Base-by-base conservation (phyloP, 2,888 invertebrate genomes). In the Oscheius sp. region DNA sequence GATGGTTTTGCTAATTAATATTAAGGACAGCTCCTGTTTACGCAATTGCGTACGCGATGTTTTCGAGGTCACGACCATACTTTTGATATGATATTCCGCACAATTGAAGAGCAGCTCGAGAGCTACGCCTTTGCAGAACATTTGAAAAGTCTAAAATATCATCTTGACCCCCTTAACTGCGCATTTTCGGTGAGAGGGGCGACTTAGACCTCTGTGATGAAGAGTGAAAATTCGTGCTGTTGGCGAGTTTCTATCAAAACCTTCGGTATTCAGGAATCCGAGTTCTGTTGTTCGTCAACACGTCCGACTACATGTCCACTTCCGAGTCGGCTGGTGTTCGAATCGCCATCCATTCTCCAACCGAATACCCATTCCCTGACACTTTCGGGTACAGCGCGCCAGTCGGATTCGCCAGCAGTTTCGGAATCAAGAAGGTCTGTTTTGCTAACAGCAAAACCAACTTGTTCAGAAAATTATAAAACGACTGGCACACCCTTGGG, bases 301-400 rank as follows among this genome's bases (percentile, higher is more conserved):
- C 84, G 0, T 80, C 81, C 35, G 84, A 84, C 58, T 84, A 84
- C 73, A 84, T 84, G 84, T 82, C 82, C 13, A 84, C 84, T 47
- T 84, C 84, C 11, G 84, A 84, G 74, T 81, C 82, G 37, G 77
- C 80, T 11, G 84, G 84, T 71, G 79, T 84, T 11, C 75, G 84
- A 11, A 58, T 84, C 0, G 81, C 84, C 35, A 83, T 84, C 51
- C 84, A 84, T 51, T 77, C 81, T 4, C 81, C 84, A 10, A 84
- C 84, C 7, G 79, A 81, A 74, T 80, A 75, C 48, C 84, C 84
- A 33, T 84, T 84, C 76, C 84, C 84, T 11, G 84, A 84, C 59
- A 83, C 84, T 3, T 84, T 84, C 51, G 84, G 84, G 47, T 82
- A 83, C 72, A 81, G 80, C 13, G 84, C 84, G 1, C 84, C 84